Conservation (phyloP, 2,888 invertebrate genomes). For the Zaprionus obscuricornis region DNA sequence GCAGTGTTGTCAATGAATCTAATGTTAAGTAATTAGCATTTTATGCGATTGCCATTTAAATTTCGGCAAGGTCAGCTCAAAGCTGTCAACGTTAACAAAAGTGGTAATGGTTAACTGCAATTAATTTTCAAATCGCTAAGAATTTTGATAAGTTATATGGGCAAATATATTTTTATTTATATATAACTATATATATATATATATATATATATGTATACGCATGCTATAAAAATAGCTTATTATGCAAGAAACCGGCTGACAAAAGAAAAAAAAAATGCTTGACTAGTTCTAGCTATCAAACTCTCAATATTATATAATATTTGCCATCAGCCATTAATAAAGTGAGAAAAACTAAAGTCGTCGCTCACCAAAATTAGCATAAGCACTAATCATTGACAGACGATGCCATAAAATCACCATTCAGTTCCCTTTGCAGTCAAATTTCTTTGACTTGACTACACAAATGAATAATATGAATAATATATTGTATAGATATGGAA, state of each 20-base stretch:
- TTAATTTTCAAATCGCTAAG: slow-evolving; percentile 53
- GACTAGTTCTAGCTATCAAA: slow-evolving; percentile 45
- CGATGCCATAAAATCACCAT: slow-evolving; percentile 34
- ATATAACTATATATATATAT: not conserved
- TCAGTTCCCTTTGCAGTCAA: slow-evolving; percentile 43
- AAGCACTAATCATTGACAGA: slow-evolving; percentile 56
- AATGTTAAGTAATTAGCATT: slow-evolving; percentile 43
- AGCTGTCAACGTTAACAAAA: slow-evolving; percentile 60
- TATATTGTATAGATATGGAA: slow-evolving; percentile 26
- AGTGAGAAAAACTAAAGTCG: slow-evolving; percentile 54
- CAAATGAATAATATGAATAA: slow-evolving; percentile 7
- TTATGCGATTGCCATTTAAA: slow-evolving; percentile 42
- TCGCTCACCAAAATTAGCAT: slow-evolving; percentile 62
- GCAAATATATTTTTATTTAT: not conserved
- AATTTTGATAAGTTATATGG: slow-evolving; percentile 38
- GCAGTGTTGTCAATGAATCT: slow-evolving; percentile 40
- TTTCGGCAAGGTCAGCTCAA: slow-evolving; percentile 58
- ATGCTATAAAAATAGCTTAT: slow-evolving; percentile 57
- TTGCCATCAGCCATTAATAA: slow-evolving; percentile 51
- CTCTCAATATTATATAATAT: slow-evolving; percentile 63
- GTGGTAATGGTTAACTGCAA: slow-evolving; percentile 62
- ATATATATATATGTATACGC: slow-evolving; percentile 4
- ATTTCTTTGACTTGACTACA: slow-evolving; percentile 40
- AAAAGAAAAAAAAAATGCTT: slow-evolving; percentile 15
- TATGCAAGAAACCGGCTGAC: slow-evolving; percentile 66